A percentile compares a stretch with the other conserved stretches of the same genome.
Conservation (phyloP, 2,888 invertebrate species). For the Scaptomyza polygonia region DNA sequence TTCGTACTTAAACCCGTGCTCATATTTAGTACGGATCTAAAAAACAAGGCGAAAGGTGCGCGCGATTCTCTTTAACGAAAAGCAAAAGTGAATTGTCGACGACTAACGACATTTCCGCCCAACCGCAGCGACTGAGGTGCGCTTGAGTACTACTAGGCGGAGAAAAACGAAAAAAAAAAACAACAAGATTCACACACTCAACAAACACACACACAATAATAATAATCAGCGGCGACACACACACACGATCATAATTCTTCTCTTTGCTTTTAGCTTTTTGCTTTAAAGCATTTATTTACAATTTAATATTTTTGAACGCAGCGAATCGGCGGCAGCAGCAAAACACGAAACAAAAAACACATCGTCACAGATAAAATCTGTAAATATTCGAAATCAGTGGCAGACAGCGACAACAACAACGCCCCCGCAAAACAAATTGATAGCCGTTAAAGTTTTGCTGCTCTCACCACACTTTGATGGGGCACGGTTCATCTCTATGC, state of each 20-base stretch:
- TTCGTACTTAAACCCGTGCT: slow-evolving; percentile 44
- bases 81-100: slow-evolving; percentile 34
- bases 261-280: slow-evolving; percentile 38
- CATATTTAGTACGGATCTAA: slow-evolving; percentile 50
- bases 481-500: slow-evolving; percentile 40
- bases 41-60: slow-evolving; percentile 42
- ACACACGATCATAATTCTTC: slow-evolving; percentile 68
- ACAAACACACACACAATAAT: slow-evolving; percentile 9
- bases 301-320: slow-evolving; percentile 65
- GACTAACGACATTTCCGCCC: slow-evolving; percentile 53
- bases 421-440: slow-evolving; percentile 17
- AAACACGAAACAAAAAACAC: neutral
- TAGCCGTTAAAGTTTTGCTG: neutral
- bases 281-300: slow-evolving; percentile 62
- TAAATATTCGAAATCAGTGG: slow-evolving; percentile 27
- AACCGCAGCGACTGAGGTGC: slow-evolving; percentile 70
- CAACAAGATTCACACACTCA: slow-evolving; percentile 20
- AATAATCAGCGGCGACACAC: slow-evolving; percentile 41
- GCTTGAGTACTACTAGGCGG: slow-evolving; percentile 68
- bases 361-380: slow-evolving; percentile 26
- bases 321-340: slow-evolving; percentile 40
- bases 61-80: slow-evolving; percentile 12
- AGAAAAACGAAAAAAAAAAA: slow-evolving; percentile 19
- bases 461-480: slow-evolving; percentile 49
- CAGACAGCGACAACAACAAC: slow-evolving; percentile 13